Percentiles rank a stretch among this genome's conserved stretches.
Conservation (phyloP, 2,113 vertebrate genomes). For the Tetrax tetrax region DNA sequence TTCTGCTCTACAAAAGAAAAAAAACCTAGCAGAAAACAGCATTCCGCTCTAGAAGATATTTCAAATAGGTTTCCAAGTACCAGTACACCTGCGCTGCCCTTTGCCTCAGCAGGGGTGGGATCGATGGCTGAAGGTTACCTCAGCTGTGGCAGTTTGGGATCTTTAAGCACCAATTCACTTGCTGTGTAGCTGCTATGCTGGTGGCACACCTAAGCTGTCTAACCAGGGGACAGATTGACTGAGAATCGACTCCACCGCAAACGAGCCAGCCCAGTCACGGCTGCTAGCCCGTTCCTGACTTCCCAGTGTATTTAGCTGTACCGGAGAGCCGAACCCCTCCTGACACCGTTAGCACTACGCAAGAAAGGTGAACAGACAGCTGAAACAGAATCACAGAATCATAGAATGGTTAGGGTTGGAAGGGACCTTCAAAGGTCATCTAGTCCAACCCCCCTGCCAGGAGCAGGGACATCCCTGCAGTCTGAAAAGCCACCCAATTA, state of each 20-base stretch:
- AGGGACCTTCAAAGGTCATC: no score
- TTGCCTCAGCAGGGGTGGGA: neutral
- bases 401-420: no score
- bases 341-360: neutral
- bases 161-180: neutral
- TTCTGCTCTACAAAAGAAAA: neutral
- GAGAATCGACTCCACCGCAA: neutral
- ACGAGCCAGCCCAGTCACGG: neutral
- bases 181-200: fast-evolving
- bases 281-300: neutral
- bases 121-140: neutral
- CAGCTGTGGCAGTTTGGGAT: neutral
- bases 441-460: no score
- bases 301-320: neutral
- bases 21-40: neutral
- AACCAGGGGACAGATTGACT: neutral
- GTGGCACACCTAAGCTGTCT: neutral
- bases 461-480: no score
- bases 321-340: neutral
- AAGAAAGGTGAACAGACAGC: neutral
- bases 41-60: neutral
- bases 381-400: no score
- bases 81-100: neutral
- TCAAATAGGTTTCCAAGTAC: neutral
- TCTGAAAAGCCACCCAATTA: neutral